phyloP scores from a whole-genome alignment of 2,888 invertebrate species.

The Lordiphosa fenestrarum region DNA sequence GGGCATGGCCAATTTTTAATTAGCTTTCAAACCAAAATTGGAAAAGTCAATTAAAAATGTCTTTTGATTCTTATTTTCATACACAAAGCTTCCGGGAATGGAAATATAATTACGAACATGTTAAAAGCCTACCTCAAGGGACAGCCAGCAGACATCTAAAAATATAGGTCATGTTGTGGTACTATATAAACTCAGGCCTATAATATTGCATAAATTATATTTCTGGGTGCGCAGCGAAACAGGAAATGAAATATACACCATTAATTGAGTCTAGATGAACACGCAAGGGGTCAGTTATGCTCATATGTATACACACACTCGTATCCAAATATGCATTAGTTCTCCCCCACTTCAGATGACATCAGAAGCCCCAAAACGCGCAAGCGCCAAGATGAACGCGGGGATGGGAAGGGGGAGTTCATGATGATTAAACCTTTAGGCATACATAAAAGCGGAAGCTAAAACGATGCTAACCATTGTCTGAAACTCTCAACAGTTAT shows the following conservation, averaged over 20 bases:
- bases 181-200: neutral
- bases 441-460: slow-evolving; percentile 61
- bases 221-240: neutral
- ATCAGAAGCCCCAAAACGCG: slow-evolving; percentile 59
- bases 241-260: slow-evolving; percentile 17
- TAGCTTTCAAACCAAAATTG: slow-evolving; percentile 49
- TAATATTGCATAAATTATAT: slow-evolving; percentile 20
- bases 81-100: slow-evolving; percentile 8
- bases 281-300: neutral
- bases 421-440: slow-evolving; percentile 32
- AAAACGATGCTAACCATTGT: slow-evolving; percentile 51
- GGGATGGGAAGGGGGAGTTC: slow-evolving; percentile 6
- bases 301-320: slow-evolving; percentile 16
- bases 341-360: slow-evolving; percentile 56
- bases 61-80: too few relatives aligned
- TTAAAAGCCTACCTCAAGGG: slow-evolving; percentile 34
- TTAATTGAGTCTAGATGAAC: too few relatives aligned
- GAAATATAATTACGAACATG: neutral
- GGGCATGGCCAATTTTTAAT: slow-evolving; percentile 41
- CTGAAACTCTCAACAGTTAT: slow-evolving; percentile 3
- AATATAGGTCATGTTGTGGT: slow-evolving; percentile 28
- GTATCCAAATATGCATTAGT: slow-evolving; percentile 15
- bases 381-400: slow-evolving; percentile 42
- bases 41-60: slow-evolving; percentile 29
- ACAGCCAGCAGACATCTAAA: neutral